Evolutionary conservation across 2,888 invertebrate genomes (phyloP).

Genomic region (Ennomos quercinarius): DNA sequence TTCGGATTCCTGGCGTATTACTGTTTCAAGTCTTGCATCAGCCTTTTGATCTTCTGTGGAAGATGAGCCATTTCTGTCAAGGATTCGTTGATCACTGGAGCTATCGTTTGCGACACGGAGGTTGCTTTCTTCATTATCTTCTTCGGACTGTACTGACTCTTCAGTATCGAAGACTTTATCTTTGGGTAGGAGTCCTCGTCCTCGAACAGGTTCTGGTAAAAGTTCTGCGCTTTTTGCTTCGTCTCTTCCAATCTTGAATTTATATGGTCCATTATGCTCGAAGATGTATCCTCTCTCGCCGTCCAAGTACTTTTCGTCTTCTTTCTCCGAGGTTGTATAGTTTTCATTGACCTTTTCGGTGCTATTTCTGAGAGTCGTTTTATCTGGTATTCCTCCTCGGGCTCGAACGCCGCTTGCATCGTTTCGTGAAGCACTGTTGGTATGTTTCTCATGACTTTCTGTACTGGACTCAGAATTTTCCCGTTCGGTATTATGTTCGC

Average conservation of each 20-base stretch:
- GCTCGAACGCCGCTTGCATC: conserved; percentile 69
- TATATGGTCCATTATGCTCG: conserved; percentile 37
- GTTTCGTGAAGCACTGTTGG: conserved; percentile 76
- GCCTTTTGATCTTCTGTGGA: conserved; percentile 72
- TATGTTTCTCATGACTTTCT: conserved; percentile 70
- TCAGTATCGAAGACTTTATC: conserved; percentile 52
- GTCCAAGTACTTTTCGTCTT: conserved; percentile 31
- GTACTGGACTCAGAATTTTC: conserved; percentile 63
- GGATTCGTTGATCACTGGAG: conserved; percentile 74
- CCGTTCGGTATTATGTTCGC: conserved; percentile 72
- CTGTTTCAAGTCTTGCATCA: conserved; percentile 72
- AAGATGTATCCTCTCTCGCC: conserved; percentile 53
- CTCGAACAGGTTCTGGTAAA: conserved; percentile 71
- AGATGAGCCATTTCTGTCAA: conserved; percentile 70
- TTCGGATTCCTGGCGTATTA: conserved; percentile 40
- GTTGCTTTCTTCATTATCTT: conserved; percentile 66
- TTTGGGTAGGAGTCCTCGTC: conserved; percentile 67
- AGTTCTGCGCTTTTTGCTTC: conserved; percentile 67
- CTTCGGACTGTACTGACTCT: conserved; percentile 62
- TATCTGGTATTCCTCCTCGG: conserved; percentile 54
- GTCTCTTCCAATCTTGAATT: conserved; percentile 60
- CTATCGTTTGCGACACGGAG: conserved; percentile 62
- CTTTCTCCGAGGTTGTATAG: conserved; percentile 19
- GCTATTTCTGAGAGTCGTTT: conserved; percentile 47
- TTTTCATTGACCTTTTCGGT: conserved; percentile 43